Percentiles rank a stretch among this genome's conserved stretches.
These are phyloP conservation scores for Nomia melanderi DNA, from an alignment of 1,140 invertebrate species.

Conservation along the genomic window DNA sequence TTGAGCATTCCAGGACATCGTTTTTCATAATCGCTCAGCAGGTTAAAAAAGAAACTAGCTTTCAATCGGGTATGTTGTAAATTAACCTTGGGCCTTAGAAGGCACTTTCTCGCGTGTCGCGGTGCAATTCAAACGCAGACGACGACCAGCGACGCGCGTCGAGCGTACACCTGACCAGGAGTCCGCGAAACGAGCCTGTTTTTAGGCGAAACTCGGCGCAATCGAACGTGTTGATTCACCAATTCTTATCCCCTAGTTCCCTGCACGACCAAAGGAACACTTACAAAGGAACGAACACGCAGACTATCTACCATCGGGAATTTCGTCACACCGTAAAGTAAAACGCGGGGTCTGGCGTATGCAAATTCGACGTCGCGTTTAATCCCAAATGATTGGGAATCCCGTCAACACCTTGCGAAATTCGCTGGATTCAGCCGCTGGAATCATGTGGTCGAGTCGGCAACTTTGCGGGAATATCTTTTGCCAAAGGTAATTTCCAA, in stretches of 20 bases:
- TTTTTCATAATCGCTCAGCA: not conserved
- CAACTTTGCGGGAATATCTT: too few species aligned
- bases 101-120: conserved; percentile 24
- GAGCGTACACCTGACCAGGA: not conserved
- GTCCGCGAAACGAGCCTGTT: not conserved
- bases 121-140: not conserved
- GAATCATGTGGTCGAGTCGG: too few species aligned
- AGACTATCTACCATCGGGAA: too few species aligned
- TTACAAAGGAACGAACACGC: too few species aligned
- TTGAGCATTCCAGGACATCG: not conserved
- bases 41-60: conserved; percentile 33
- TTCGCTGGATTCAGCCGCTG: not conserved
- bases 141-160: not conserved
- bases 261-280: too few species aligned
- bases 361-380: not conserved
- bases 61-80: conserved; percentile 22
- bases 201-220: too few species aligned
- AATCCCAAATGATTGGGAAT: not conserved
- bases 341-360: not conserved
- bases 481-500: too few species aligned
- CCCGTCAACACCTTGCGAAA: not conserved
- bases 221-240: too few species aligned
- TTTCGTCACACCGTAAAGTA: too few species aligned
- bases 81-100: conserved; percentile 39
- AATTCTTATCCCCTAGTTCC: too few species aligned